Conservation (phyloP, 2,888 invertebrate species). For the Hemistola chrysoprasaria region DNA sequence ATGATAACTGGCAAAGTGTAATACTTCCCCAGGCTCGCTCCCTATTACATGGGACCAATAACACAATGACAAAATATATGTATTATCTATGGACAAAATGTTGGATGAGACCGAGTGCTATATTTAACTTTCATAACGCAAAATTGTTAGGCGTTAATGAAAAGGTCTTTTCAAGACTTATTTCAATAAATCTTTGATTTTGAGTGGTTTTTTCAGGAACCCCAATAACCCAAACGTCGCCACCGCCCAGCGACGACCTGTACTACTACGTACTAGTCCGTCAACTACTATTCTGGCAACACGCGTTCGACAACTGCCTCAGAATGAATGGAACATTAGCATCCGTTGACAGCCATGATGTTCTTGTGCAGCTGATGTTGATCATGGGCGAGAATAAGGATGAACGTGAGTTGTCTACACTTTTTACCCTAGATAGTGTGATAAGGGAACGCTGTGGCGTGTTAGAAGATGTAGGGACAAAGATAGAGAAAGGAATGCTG, state of each 20-base stretch:
- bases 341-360: slow-evolving; percentile 51
- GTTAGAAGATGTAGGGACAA: too few relatives aligned
- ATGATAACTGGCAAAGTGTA: too few relatives aligned
- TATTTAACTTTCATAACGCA: too few relatives aligned
- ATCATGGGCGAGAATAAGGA: slow-evolving; percentile 72
- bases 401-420: slow-evolving; percentile 48
- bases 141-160: too few relatives aligned
- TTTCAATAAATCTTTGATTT: too few relatives aligned
- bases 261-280: slow-evolving; percentile 63
- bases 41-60: too few relatives aligned
- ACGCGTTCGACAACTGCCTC: slow-evolving; percentile 65
- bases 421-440: slow-evolving; percentile 33
- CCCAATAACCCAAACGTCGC: slow-evolving; percentile 30
- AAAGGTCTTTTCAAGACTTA: too few relatives aligned
- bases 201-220: slow-evolving; percentile 32
- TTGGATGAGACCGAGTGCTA: too few relatives aligned
- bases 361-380: slow-evolving; percentile 57
- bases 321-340: slow-evolving; percentile 66
- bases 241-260: slow-evolving; percentile 61
- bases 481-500: too few relatives aligned
- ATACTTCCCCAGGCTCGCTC: too few relatives aligned
- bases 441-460: background rate
- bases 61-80: too few relatives aligned
- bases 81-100: too few relatives aligned
- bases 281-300: slow-evolving; percentile 63